phyloP scores from a whole-genome alignment of 1,140 invertebrate genomes.

The Drosophila bocki region DNA sequence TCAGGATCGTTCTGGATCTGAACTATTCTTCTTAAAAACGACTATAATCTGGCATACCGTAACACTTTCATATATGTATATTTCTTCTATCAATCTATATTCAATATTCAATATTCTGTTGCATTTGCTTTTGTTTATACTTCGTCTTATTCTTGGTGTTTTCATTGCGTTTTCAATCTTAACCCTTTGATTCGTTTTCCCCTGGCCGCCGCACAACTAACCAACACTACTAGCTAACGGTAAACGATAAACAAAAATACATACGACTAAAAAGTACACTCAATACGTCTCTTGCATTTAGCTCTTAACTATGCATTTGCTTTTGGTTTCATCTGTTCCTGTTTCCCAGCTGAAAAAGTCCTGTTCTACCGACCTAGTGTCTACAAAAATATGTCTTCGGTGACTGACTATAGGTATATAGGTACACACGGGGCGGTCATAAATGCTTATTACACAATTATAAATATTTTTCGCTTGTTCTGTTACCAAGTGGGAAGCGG shows the following conservation, averaged over 20 bases:
- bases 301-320: constrained; percentile 55
- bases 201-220: constrained; percentile 26
- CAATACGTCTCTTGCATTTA: background rate
- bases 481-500: background rate
- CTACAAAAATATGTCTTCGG: constrained; percentile 36
- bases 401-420: background rate
- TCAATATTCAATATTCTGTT: constrained; percentile 25
- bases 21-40: constrained; percentile 23
- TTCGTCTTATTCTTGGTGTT: constrained; percentile 63
- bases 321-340: constrained; percentile 21
- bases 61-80: constrained; percentile 24
- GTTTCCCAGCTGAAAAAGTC: background rate
- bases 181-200: constrained; percentile 36
- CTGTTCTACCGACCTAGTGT: constrained; percentile 20
- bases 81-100: constrained; percentile 27
- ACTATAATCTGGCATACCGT: constrained; percentile 17
- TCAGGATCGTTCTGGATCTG: background rate
- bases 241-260: background rate
- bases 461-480: background rate
- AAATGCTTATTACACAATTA: constrained; percentile 13
- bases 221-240: constrained; percentile 43
- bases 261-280: background rate
- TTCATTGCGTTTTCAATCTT: constrained; percentile 75
- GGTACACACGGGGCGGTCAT: constrained; percentile 10
- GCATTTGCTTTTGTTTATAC: constrained; percentile 40